Conservation (phyloP, 2,888 invertebrate genomes). For the Itoplectis maculator region DNA sequence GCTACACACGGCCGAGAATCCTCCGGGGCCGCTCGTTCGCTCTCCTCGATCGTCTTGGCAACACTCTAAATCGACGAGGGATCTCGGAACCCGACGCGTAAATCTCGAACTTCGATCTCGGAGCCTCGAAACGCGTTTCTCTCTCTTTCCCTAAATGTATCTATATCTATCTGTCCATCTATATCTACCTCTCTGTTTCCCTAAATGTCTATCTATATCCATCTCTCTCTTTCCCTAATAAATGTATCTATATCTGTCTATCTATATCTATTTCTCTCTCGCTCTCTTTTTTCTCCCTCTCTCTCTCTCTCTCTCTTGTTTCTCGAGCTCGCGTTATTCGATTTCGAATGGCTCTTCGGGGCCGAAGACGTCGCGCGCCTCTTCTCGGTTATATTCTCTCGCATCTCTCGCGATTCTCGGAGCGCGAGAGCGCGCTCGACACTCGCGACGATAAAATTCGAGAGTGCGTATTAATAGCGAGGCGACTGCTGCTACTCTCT, state of each 20-base stretch:
- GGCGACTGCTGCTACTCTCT: constrained; percentile 16
- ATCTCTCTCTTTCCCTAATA: too few species aligned
- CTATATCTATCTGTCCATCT: too few species aligned
- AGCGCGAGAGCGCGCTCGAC: too few species aligned
- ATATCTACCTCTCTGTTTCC: too few species aligned
- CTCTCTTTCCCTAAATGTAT: too few species aligned
- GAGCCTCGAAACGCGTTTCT: too few species aligned
- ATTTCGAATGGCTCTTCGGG: constrained; percentile 58
- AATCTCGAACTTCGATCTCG: constrained; percentile 60
- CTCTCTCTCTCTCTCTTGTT: too few species aligned
- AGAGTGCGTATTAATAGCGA: constrained; percentile 61
- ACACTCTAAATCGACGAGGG: constrained; percentile 61
- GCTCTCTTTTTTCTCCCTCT: too few species aligned
- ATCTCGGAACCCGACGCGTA: constrained; percentile 57
- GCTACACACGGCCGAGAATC: neutral
- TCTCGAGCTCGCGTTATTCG: constrained; percentile 23
- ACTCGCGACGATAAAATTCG: constrained; percentile 69
- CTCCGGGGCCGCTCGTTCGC: neutral
- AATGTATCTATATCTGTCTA: too few species aligned
- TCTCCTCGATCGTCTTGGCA: constrained; percentile 55
- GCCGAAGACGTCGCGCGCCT: neutral
- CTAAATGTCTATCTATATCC: too few species aligned
- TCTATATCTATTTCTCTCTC: too few species aligned
- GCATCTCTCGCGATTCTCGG: constrained; percentile 22
- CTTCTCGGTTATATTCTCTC: constrained; percentile 31